Percentiles rank a stretch among this genome's conserved stretches.
These are phyloP conservation scores for Hypselothyrea guttata DNA, from an alignment of 2,888 invertebrate species.

Conservation along the genomic window DNA sequence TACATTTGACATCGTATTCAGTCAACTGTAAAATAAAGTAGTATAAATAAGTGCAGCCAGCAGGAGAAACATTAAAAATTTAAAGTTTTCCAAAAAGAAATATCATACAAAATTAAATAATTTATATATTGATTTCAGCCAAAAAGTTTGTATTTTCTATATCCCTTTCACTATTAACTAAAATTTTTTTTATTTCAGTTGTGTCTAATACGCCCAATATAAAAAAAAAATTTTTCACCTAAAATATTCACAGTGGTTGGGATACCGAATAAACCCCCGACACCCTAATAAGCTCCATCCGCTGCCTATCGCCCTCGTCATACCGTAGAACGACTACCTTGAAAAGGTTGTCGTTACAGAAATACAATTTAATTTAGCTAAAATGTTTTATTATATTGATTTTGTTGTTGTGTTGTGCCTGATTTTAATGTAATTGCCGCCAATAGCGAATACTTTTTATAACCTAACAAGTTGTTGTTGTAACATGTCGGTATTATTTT, in stretches of 20 bases:
- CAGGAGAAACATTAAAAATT: slow-evolving; percentile 42
- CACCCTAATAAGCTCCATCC: neutral
- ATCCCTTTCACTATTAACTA: neutral
- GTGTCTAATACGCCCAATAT: slow-evolving; percentile 43
- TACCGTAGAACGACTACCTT: slow-evolving; percentile 31
- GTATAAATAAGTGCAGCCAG: slow-evolving; percentile 52
- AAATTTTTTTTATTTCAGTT: neutral
- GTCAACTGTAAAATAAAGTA: slow-evolving; percentile 68
- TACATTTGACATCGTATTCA: slow-evolving; percentile 39
- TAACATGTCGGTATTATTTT: slow-evolving; percentile 8
- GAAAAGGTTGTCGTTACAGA: slow-evolving; percentile 59
- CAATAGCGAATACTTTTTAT: slow-evolving; percentile 59
- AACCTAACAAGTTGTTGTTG: slow-evolving; percentile 53
- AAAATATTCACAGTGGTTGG: slow-evolving; percentile 56
- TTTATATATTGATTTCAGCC: slow-evolving; percentile 54
- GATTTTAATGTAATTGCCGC: slow-evolving; percentile 68
- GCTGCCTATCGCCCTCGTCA: neutral
- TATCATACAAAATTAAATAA: slow-evolving; percentile 35
- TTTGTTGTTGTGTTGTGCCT: slow-evolving; percentile 45
- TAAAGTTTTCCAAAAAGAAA: slow-evolving; percentile 35
- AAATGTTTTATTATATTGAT: slow-evolving; percentile 64
- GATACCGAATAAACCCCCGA: slow-evolving; percentile 29
- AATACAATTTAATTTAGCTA: slow-evolving; percentile 64
- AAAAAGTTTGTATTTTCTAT: too few species aligned
- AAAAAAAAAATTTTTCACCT: slow-evolving; percentile 47